Conservation (phyloP, 2,888 invertebrate species). For the Hermaeophaga mercurialis region DNA sequence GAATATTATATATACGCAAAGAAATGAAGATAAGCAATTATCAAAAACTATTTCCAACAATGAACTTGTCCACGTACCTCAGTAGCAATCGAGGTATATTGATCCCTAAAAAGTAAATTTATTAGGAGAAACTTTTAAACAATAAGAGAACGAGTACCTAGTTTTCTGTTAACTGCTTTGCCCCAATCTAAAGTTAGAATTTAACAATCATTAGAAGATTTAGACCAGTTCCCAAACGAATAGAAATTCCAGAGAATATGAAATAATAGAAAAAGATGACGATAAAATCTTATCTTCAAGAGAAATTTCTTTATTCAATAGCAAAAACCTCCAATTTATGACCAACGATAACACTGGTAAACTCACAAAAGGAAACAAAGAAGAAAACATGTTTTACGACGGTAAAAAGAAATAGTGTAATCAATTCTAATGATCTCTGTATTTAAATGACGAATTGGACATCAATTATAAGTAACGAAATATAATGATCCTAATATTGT, state of each 20-base stretch:
- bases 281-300: conserved; percentile 74
- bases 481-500: conserved; percentile 38
- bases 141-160: conserved; percentile 61
- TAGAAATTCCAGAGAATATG: conserved; percentile 63
- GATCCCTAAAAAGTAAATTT: conserved; percentile 68
- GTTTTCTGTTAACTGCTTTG: conserved; percentile 58
- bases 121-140: conserved; percentile 69
- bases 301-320: conserved; percentile 75
- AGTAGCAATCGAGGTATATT: conserved; percentile 58
- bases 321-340: conserved; percentile 76
- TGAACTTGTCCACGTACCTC: conserved; percentile 45
- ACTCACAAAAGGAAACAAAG: conserved; percentile 44
- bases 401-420: conserved; percentile 76
- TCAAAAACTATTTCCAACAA: conserved; percentile 52
- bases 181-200: conserved; percentile 61
- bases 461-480: conserved; percentile 70
- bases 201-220: conserved; percentile 53
- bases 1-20: conserved; percentile 72
- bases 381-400: conserved; percentile 66
- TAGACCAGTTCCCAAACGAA: conserved; percentile 53
- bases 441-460: conserved; percentile 66
- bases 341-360: conserved; percentile 42
- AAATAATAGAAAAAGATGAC: conserved; percentile 68
- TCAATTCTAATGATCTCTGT: conserved; percentile 66
- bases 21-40: conserved; percentile 65